These are phyloP conservation scores for Empis stercorea DNA, from an alignment of 2,888 invertebrate species.

Conservation along the genomic window DNA sequence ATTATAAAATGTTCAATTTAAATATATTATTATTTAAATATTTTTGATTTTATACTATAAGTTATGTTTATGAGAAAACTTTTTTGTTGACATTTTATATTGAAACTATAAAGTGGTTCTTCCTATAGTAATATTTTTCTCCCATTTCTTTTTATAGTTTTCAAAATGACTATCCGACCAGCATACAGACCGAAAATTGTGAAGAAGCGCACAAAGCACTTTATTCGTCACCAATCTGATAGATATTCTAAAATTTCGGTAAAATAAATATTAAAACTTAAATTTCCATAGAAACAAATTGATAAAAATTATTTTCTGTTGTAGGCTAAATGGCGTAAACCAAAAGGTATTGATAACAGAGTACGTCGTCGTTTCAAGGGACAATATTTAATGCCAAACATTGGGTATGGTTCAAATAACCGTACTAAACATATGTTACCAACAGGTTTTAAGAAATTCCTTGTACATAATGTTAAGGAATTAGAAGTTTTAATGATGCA, in stretches of 20 bases:
- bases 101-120: neutral
- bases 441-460: conserved; percentile 93
- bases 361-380: conserved; percentile 99
- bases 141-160: neutral
- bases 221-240: conserved; percentile 97
- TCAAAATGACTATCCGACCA: conserved; percentile 77
- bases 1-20: neutral
- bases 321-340: conserved; percentile 96
- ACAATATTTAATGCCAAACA: conserved; percentile 96
- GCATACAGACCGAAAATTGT: conserved; percentile 80
- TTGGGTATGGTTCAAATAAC: conserved; percentile 95
- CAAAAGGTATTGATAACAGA: conserved; percentile 99
- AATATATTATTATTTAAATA: neutral
- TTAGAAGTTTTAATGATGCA: conserved; percentile 98
- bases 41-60: neutral
- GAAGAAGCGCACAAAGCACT: conserved; percentile 97
- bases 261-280: conserved; percentile 23
- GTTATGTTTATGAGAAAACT: neutral
- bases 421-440: conserved; percentile 95
- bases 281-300: neutral
- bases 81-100: neutral
- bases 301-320: conserved; percentile 19
- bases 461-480: conserved; percentile 83
- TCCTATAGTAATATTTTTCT: neutral
- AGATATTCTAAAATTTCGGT: conserved; percentile 92